Evolutionary conservation across 2,888 invertebrate species (phyloP), one percentile per base, ranked within the genome.

Genomic region (Drosophila birchii): DNA sequence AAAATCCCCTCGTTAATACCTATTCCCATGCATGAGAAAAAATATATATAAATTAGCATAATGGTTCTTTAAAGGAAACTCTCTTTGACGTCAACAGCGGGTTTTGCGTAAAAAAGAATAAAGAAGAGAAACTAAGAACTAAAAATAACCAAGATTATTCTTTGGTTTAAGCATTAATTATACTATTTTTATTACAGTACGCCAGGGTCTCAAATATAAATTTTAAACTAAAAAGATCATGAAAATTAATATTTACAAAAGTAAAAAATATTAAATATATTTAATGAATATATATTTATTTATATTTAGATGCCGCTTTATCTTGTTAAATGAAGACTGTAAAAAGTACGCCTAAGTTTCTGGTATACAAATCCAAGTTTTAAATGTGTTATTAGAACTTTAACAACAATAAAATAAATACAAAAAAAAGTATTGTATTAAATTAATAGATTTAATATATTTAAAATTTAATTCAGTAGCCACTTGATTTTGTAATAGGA

Each of bases 51-150:
- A 38, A 49, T 66, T 66, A 32, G 11, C 62, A 64, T 64, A 38
- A 29, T 38, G 29, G 49, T 64, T 64, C 64, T 64, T 39, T 5
- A 26, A 43, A 41, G 60, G 34, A 61, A 61, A 64, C 62, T 20
- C 34, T 51, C 26, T 43, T 64, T 64, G 64, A 64, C 64, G 64
- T 62, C 64, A 51, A 41, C 16, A 34, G 51, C 26, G 26, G 12
- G 32, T 36, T 34, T 49, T 41, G 20, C 38, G 36, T 26, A 38
- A 26, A 38, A 58, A 18, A 58, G 6, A 44, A 29, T 14, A 45
- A 14, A 1, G 3, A 3, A 14, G 3, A 34, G 5, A 39, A 41
- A 16, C 29, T 9, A 1, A 23, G 5, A 12, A 54, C 29, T 39
- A 38, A 59, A 51, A 38, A 38, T 59, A 59, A 12, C 3, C 3